Base-by-base conservation (phyloP, 1,140 invertebrate genomes). In the Lepidurus apus region DNA sequence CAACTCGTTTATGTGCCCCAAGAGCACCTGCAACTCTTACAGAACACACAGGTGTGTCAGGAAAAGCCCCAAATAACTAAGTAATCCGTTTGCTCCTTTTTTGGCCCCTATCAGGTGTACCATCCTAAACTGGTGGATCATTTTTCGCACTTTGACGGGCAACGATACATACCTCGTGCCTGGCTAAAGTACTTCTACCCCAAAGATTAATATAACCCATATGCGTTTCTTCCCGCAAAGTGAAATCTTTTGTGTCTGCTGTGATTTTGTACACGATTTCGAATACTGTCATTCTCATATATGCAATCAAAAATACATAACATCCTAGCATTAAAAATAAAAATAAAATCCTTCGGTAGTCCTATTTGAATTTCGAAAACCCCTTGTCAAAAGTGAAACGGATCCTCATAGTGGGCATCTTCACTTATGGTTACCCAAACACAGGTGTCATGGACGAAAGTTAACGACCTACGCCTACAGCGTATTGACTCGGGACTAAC, bases 381-480 rank as follows among this genome's bases (percentile, higher is more conserved):
- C 34, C 34, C 34, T 34, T 3, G 34, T 34, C 34, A 21, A 65
- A 17, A 5, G 4, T 65, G 53, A 65, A 65, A 65, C 53, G 53
- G 53, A 65, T 65, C 53, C 53, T 65, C 21, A 13, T n/a, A n/a
- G 53, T 11, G 53, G 53, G 21, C 53, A 65, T 65, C 53, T 65
- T 65, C 53, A 17, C 17, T 65, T 65, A n/a, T 21, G 53, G 53
- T 65, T 65, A 65, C 53, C 17, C 53, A 65, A 65, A 65, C 53
- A 65, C 53, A 65, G 53, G 53, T 65, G 53, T 65, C 53, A 65
- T 65, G 53, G 53, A 21, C 13, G 1, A 34, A 13, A 6, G 53
- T 65, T 65, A 65, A 65, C 53, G 53, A 65, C 53, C 53, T 65
- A 65, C 53, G 53, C 53, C 53, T 65, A 65, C 53, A 65, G 53